Evolutionary conservation across 2,113 vertebrate genomes (phyloP), one percentile per base, ranked within the genome.

Genomic region (Calidris pugnax): DNA sequence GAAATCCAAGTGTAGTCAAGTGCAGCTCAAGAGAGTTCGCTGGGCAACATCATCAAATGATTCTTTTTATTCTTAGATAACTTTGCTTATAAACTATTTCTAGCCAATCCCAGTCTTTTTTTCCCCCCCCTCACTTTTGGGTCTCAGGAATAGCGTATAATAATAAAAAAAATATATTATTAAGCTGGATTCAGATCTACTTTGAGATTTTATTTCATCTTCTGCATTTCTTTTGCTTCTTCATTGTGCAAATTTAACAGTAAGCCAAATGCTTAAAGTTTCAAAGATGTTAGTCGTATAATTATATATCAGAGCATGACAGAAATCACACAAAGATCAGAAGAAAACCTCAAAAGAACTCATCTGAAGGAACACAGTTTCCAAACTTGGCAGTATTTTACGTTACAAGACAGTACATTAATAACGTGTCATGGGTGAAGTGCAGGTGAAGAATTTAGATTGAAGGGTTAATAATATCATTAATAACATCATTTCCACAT

Each of bases 301-400:
- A 95, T 91, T 90, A 80, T 69, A 28, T 37, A 91, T 55, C 72
- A 63, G 43, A 94, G 79, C 45, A 82, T 5, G 75, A 76, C 80
- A 94, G 77, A 84, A 80, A 91, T 73, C 78, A 82, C 56, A 86
- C 30, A 43, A 77, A 85, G 78, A 96, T 96, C 67, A 91, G 74
- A 93, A 68, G 76, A 87, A 95, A 92, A 88, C n/a, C 78, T 96
- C 87, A 88, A 59, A 97, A 91, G 59, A 90, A 27, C 37, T 79
- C 87, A 84, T 69, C 39, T 81, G 84, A 88, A 69, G 50, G 85
- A 87, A 63, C 9, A 50, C 4, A 62, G 71, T 68, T 88, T 89
- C 80, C 72, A 83, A 89, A 18, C 68, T 69, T 79, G 37, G 43
- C 56, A 81, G 66, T 53, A 45, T 75, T 87, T 93, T 88, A 86